Conservation (phyloP, 2,888 invertebrate species). For the Helleia helle region DNA sequence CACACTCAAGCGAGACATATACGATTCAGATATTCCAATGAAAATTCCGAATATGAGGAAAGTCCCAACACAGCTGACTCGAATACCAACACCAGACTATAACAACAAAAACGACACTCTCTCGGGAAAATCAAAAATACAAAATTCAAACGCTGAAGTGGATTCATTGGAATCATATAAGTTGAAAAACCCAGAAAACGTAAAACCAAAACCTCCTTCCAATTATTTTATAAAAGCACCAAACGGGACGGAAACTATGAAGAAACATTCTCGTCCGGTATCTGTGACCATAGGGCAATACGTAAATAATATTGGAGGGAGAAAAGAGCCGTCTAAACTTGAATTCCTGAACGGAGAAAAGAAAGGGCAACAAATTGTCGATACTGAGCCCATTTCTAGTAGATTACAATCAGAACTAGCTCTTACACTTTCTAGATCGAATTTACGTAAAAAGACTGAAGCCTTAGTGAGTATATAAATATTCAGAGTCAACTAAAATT, state of each 20-base stretch:
- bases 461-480: slow-evolving; percentile 62
- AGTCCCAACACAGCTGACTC: slow-evolving; percentile 42
- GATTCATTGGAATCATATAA: slow-evolving; percentile 84
- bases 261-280: slow-evolving; percentile 74
- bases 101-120: slow-evolving; percentile 34
- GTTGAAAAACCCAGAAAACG: slow-evolving; percentile 76
- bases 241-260: slow-evolving; percentile 71
- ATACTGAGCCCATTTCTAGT: slow-evolving; percentile 74
- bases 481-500: not conserved
- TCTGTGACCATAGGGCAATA: slow-evolving; percentile 83
- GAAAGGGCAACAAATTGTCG: slow-evolving; percentile 43
- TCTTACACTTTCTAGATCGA: slow-evolving; percentile 83
- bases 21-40: slow-evolving; percentile 30
- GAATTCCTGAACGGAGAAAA: slow-evolving; percentile 76
- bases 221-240: slow-evolving; percentile 78
- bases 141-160: slow-evolving; percentile 79
- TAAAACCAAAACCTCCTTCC: slow-evolving; percentile 78
- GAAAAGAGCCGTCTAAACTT: slow-evolving; percentile 80
- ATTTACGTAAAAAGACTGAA: slow-evolving; percentile 82
- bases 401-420: slow-evolving; percentile 83
- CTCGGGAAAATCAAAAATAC: slow-evolving; percentile 31
- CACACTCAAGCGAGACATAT: slow-evolving; percentile 29
- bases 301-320: slow-evolving; percentile 63
- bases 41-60: slow-evolving; percentile 42
- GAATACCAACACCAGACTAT: slow-evolving; percentile 60